Evolutionary conservation across 2,797 vertebrate genomes (phyloP), one percentile per base, ranked within the genome.

Genomic region (Chromobotia macracanthus): DNA sequence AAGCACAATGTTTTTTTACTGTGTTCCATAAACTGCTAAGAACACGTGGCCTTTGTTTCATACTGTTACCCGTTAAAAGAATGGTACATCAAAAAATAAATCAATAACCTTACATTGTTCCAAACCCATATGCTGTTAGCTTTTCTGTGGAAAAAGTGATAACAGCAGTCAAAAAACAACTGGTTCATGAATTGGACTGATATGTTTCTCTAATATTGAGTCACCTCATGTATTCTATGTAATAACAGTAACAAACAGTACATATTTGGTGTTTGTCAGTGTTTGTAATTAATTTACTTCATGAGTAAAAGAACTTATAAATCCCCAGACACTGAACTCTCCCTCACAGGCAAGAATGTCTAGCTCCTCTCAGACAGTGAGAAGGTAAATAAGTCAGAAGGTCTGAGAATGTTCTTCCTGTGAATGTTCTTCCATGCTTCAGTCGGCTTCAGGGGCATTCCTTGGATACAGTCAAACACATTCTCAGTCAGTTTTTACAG

Each of bases 401-500:
- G 65, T 25, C 21, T 75, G 21, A 19, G 55, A 74, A 66, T 75
- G 31, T 6, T 65, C 55, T 80, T 69, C 72, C 56, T 74, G 64
- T 75, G 79, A 76, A 77, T 16, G 78, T n/a, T n/a, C n/a, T n/a
- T n/a, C 65, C 19, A 12, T 10, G 35, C 58, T 38, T 31, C 31
- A 31, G 10, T 44, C 25, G 15, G 80, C 84, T 80, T 72, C 69
- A 69, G 78, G 84, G 77, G 53, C 44, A 80, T 86, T 87, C 81
- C 75, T 78, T 31, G 74, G 48, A 79, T 80, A 51, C 16, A 72
- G 74, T 75, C 64, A 72, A 84, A 80, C 28, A 19, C 72, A 83
- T 23, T 69, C 68, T 21, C 51, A 76, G 51, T 51, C 60, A 2
- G 31, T 65, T 86, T 88, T 90, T 84, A 89, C 56, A 81, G 83